Conservation (phyloP, 1,140 invertebrate species). For the Bacillus rossius region DNA sequence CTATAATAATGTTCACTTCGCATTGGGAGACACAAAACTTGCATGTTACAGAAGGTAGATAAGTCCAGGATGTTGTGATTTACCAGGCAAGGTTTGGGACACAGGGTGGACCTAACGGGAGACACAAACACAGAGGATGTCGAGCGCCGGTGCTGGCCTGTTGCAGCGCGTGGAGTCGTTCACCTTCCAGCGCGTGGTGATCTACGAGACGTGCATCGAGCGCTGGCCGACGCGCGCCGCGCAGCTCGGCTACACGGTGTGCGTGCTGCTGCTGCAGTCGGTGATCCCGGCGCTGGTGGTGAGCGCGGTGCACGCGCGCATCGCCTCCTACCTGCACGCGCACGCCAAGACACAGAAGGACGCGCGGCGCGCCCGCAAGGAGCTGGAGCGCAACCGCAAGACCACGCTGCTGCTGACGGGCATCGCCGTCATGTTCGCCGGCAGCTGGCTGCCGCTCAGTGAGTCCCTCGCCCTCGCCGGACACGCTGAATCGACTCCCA, state of each 20-base stretch:
- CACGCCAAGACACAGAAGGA: conserved; percentile 31
- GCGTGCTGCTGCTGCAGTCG: conserved; percentile 48
- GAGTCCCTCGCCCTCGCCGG: too few species aligned
- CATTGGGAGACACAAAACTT: too few species aligned
- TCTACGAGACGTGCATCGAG: conserved; percentile 43
- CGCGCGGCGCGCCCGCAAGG: conserved; percentile 32
- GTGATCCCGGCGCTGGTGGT: conserved; percentile 50
- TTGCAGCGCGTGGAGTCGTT: conserved; percentile 42
- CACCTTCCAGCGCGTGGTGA: conserved; percentile 31
- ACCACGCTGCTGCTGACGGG: conserved; percentile 45
- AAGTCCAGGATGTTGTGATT: too few species aligned
- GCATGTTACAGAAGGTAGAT: too few species aligned
- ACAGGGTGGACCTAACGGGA: too few species aligned
- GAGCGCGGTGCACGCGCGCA: conserved; percentile 46
- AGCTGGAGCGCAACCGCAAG: conserved; percentile 45
- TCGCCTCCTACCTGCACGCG: conserved; percentile 42
- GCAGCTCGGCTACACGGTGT: conserved; percentile 46
- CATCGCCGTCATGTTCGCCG: conserved; percentile 42
- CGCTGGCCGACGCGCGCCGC: conserved; percentile 40
- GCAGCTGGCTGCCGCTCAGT: conserved; percentile 48
- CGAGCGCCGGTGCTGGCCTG: conserved; percentile 11
- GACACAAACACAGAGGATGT: too few species aligned
- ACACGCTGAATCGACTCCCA: too few species aligned
- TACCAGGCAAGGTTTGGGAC: too few species aligned
- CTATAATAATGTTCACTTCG: too few species aligned